phyloP scores from a whole-genome alignment of 2,888 invertebrate genomes.

The Fragum sueziense region DNA sequence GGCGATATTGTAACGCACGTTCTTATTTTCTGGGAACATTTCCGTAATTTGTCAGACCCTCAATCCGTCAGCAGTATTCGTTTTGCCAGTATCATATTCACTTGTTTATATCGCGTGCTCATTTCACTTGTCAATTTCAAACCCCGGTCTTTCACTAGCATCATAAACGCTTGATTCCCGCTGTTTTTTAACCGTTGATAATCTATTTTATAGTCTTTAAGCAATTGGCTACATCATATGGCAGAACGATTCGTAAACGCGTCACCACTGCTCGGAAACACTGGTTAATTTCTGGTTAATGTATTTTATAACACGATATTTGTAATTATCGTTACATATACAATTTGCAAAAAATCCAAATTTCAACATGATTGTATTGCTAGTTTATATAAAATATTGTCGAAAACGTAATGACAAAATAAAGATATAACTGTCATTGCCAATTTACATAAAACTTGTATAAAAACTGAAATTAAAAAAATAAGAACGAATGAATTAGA shows the following conservation, averaged over 20 bases:
- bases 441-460: no score
- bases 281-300: no score
- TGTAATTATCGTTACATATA: no score
- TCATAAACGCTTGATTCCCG: conserved; percentile 53
- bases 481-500: no score
- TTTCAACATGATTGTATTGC: no score
- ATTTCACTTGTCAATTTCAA: conserved; percentile 63
- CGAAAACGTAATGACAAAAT: no score
- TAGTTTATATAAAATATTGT: no score
- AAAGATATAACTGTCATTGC: no score
- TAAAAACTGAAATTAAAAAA: no score
- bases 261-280: conserved; percentile 3
- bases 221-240: conserved; percentile 40
- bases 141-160: conserved; percentile 60
- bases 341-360: no score
- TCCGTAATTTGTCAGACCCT: not conserved
- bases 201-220: conserved; percentile 61
- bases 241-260: conserved; percentile 22
- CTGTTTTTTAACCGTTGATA: conserved; percentile 53
- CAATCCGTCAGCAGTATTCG: conserved; percentile 12
- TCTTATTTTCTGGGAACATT: conserved; percentile 2
- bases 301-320: no score
- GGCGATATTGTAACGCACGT: no score
- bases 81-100: conserved; percentile 34
- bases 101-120: conserved; percentile 61